Base-by-base conservation (phyloP, 53 echinoderm and acorn worm genomes). In the Hippasteria phrygiana region DNA sequence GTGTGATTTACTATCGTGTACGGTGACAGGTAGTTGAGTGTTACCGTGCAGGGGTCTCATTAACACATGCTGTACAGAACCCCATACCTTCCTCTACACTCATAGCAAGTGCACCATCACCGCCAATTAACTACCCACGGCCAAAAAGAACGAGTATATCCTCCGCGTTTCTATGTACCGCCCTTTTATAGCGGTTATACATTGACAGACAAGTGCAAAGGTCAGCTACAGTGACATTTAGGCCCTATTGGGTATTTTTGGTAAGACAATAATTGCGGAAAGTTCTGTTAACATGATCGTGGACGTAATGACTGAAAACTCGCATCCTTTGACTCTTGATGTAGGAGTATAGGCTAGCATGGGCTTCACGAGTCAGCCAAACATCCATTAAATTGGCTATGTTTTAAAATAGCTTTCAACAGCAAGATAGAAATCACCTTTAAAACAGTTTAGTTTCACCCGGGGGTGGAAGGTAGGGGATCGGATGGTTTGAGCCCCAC, bases 21-120 rank as follows among this genome's bases (percentile, higher is more conserved):
- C 18, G 62, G 2, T 62, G 79, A 79, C 79, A 79, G 79, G 79
- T 40, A 55, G 46, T 79, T 62, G 26, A 59, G 40, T 45, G 62
- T 79, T 11, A 24, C 62, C 14, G 79, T 40, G 27, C 27, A 62
- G 79, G n/a, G 62, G 54, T 32, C 41, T 79, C 79, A 79, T 42
- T 62, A 40, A 41, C 73, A 20, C 73, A 34, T 71, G 26, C 71
- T 17, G 17, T 16, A n/a, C 26, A 43, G 39, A 12, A 36, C 62
- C 37, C 40, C 51, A 32, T 8, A n/a, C 16, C 41, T 17, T 54
- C 5, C 73, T 43, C 43, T n/a, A n/a, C n/a, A 3, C 26, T 22
- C 62, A 38, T 38, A 9, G 37, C 62, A 53, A 56, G 56, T 12
- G 17, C 35, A 22, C 37, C 26, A 42, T 37, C 54, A 13, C 79